Conservation (phyloP, 2,888 invertebrate species). For the Acleris sparsana region DNA sequence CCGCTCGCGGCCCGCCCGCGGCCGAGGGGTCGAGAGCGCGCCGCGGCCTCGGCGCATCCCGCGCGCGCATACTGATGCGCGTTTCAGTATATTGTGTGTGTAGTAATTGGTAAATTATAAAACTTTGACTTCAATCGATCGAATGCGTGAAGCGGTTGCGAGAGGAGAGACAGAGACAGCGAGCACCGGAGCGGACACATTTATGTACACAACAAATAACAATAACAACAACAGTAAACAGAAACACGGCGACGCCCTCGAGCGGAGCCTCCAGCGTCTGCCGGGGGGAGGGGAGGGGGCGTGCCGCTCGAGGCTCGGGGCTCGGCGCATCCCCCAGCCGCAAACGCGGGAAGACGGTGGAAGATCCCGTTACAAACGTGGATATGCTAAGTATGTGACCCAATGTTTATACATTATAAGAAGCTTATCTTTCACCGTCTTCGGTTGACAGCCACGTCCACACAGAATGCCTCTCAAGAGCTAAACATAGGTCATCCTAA, state of each 20-base stretch:
- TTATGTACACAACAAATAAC: conserved; percentile 1
- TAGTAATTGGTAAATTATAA: not conserved
- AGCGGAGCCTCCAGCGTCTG: not conserved
- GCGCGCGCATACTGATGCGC: conserved; percentile 2
- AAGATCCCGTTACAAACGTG: too few relatives aligned
- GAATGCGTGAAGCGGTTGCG: conserved; percentile 22
- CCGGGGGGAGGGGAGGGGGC: not conserved
- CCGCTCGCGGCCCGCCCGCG: too few relatives aligned
- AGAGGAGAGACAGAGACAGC: conserved; percentile 14
- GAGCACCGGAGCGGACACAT: conserved; percentile 8
- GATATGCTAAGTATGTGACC: too few relatives aligned
- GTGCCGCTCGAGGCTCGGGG: not conserved
- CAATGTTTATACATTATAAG: too few relatives aligned
- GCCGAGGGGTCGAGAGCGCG: not conserved
- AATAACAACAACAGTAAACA: conserved; percentile 13
- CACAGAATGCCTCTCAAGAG: too few relatives aligned
- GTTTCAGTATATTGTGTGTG: not conserved
- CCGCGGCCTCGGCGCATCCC: not conserved
- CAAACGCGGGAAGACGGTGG: too few relatives aligned
- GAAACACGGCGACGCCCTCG: not conserved
- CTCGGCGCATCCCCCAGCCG: not conserved
- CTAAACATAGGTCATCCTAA: too few relatives aligned
- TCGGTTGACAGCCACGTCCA: too few relatives aligned
- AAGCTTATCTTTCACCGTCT: too few relatives aligned
- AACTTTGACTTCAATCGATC: not conserved